These are phyloP conservation scores for Muscidifurax raptorellus DNA, from an alignment of 1,140 invertebrate genomes.

Conservation along the genomic window DNA sequence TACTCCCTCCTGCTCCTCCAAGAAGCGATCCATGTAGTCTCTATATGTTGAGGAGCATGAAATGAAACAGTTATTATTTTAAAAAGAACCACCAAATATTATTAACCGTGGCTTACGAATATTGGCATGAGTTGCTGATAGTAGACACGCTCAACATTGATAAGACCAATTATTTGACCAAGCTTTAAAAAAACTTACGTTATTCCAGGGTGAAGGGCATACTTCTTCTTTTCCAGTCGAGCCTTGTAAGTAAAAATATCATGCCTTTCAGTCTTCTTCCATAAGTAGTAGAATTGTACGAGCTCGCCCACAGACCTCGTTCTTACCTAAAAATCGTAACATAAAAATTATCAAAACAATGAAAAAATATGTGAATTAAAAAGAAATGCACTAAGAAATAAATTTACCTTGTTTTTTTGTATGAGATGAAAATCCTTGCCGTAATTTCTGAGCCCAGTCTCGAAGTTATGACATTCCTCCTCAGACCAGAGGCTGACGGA, in stretches of 20 bases:
- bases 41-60: conserved; percentile 56
- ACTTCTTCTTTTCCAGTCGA: conserved; percentile 86
- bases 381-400: background rate
- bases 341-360: background rate
- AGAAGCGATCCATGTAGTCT: conserved; percentile 87
- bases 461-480: conserved; percentile 98
- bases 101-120: no score
- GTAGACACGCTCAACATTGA: no score
- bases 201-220: conserved; percentile 84
- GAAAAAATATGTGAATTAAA: background rate
- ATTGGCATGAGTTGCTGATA: no score
- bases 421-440: conserved; percentile 98
- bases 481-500: conserved; percentile 95
- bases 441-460: conserved; percentile 92
- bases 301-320: conserved; percentile 97
- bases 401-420: conserved; percentile 90
- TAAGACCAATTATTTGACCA: background rate
- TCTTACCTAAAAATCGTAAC: conserved; percentile 78
- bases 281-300: conserved; percentile 98
- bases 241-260: conserved; percentile 90
- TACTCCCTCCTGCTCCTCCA: conserved; percentile 82
- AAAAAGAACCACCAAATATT: no score
- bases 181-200: conserved; percentile 73
- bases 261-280: conserved; percentile 99
- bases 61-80: background rate